phyloP scores from a whole-genome alignment of 2,888 invertebrate species.

The Stictocephala bisonia region DNA sequence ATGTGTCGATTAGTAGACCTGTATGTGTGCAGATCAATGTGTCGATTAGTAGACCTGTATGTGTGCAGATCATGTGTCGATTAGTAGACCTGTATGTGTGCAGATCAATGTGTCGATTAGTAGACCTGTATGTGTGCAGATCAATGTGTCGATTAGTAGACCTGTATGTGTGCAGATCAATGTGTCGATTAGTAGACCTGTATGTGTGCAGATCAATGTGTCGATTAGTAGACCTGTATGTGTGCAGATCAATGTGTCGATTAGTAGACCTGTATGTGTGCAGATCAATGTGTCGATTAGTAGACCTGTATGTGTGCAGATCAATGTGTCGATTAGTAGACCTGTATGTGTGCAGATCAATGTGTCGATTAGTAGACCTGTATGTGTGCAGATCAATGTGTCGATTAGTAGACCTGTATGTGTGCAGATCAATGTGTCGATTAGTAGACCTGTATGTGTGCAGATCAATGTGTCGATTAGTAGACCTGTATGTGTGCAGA shows the following conservation, averaged over 20 bases:
- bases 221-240: too few species aligned
- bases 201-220: neutral
- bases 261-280: too few species aligned
- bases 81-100: too few species aligned
- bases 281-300: neutral
- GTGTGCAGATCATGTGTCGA: neutral
- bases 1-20: too few species aligned
- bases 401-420: too few species aligned
- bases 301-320: neutral
- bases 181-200: too few species aligned
- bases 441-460: neutral
- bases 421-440: neutral
- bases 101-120: neutral
- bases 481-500: too few species aligned
- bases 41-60: too few species aligned
- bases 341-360: too few species aligned
- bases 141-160: too few species aligned
- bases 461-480: too few species aligned
- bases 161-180: neutral
- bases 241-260: neutral
- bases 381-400: neutral
- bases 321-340: too few species aligned
- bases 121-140: neutral
- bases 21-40: neutral
- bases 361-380: neutral